Percentiles rank a stretch among this genome's conserved stretches.
phyloP scores from a whole-genome alignment of 2,888 invertebrate species.

The Operophtera brumata region DNA sequence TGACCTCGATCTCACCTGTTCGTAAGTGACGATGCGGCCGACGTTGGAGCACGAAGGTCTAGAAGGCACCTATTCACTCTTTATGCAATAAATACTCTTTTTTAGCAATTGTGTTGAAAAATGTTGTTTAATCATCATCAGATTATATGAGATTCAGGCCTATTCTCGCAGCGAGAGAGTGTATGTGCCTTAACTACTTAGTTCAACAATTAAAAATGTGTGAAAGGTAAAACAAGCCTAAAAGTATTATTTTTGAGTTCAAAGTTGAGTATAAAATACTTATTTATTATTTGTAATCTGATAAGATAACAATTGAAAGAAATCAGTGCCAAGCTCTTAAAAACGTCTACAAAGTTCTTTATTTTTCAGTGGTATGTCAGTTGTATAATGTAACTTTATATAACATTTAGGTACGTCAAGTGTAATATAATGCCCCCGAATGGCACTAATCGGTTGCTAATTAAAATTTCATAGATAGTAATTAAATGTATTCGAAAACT shows the following conservation, averaged over 20 bases:
- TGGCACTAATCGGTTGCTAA: background rate
- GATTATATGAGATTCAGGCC: no score
- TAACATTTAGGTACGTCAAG: background rate
- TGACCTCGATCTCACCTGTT: no score
- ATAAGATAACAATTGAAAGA: conserved; percentile 2
- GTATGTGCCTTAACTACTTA: no score
- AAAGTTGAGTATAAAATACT: conserved; percentile 15
- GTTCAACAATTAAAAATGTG: no score
- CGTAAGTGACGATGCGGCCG: no score
- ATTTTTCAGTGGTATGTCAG: background rate
- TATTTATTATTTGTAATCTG: background rate
- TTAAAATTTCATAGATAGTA: background rate
- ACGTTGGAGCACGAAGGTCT: no score
- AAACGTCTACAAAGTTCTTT: background rate
- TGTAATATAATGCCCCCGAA: background rate
- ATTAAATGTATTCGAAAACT: background rate
- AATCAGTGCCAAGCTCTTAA: conserved; percentile 7
- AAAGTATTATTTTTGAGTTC: conserved; percentile 10
- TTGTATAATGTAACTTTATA: background rate
- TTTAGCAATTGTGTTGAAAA: no score
- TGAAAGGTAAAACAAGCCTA: background rate
- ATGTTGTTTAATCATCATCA: no score
- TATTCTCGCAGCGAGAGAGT: no score
- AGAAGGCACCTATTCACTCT: no score
- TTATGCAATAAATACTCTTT: no score